Evolutionary conservation across 2,113 vertebrate genomes (phyloP).

Genomic region (Apus apus): DNA sequence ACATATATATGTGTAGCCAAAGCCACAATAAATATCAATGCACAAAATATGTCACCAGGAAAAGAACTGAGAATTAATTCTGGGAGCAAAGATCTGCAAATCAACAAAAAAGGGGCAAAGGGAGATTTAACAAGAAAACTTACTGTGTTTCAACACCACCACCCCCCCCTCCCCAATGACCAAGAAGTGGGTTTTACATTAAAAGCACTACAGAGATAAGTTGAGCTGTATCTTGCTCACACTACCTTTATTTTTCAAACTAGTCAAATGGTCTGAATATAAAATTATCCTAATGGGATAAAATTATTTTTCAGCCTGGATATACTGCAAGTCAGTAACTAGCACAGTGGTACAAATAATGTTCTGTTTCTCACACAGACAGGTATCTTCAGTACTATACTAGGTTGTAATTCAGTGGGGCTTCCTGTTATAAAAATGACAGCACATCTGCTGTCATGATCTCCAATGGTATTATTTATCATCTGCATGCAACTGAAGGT

Average conservation of each 20-base stretch:
- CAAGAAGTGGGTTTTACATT: neutral
- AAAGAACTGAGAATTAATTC: neutral
- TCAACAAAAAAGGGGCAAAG: neutral
- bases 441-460: neutral
- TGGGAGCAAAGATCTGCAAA: neutral
- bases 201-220: neutral
- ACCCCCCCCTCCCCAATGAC: rapidly evolving
- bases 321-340: neutral
- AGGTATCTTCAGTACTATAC: neutral
- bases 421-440: neutral
- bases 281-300: neutral
- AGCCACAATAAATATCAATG: slow-evolving; percentile 42
- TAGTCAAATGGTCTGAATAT: neutral
- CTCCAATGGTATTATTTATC: neutral
- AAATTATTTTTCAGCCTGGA: neutral
- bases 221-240: neutral
- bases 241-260: neutral
- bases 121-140: neutral
- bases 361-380: neutral
- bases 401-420: neutral
- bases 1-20: neutral
- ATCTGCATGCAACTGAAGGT: neutral
- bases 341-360: neutral
- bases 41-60: neutral
- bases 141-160: neutral